Evolutionary conservation across 2,888 invertebrate genomes (phyloP).

Genomic region (Willowsia nigromaculata): DNA sequence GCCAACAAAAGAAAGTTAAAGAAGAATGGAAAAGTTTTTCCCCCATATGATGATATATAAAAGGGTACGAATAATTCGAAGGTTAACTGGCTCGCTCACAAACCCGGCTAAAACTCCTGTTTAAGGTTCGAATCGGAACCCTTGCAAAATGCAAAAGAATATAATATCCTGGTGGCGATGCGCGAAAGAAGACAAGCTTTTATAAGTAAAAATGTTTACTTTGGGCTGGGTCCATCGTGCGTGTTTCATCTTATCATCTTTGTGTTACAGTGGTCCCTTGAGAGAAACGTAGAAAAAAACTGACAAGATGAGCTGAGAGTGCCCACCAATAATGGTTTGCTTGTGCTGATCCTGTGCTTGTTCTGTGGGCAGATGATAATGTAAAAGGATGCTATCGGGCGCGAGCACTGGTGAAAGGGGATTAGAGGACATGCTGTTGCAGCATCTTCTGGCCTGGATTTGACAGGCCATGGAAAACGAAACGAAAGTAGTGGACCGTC

Average conservation of each 20-base stretch:
- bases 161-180: neutral
- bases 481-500: neutral
- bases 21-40: neutral
- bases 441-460: neutral
- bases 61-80: neutral
- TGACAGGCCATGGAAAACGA: conserved; percentile 1
- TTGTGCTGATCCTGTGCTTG: neutral
- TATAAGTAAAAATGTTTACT: neutral
- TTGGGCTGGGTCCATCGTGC: neutral
- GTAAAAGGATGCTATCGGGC: neutral
- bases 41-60: neutral
- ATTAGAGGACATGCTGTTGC: neutral
- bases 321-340: neutral
- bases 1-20: conserved; percentile 10
- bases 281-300: neutral
- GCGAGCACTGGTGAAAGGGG: neutral
- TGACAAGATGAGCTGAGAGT: neutral
- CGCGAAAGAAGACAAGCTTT: neutral
- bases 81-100: neutral
- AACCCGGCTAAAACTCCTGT: neutral
- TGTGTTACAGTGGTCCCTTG: conserved; percentile 18
- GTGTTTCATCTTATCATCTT: neutral
- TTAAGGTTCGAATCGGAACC: neutral
- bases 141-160: neutral
- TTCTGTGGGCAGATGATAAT: neutral